Evolutionary conservation across 2,113 vertebrate species (phyloP).

Genomic region (Podocnemis expansa): DNA sequence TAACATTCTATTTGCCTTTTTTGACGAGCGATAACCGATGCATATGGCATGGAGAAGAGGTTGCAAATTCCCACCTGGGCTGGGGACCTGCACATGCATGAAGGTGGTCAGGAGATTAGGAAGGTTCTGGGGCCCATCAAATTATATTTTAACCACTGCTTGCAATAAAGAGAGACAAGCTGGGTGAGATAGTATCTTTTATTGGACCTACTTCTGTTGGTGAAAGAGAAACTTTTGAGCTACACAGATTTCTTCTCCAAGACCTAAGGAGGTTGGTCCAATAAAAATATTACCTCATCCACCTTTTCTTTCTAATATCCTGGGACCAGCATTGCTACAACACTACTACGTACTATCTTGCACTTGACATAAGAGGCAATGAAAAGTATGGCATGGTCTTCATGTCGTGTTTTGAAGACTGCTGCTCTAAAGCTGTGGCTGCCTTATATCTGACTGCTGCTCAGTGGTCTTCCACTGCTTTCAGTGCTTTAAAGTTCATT

Average conservation of each 20-base stretch:
- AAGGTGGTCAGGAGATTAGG: too few species aligned
- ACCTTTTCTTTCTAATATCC: background rate
- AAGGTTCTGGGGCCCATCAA: too few species aligned
- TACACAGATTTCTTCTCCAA: background rate
- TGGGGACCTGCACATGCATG: too few species aligned
- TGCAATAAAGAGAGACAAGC: background rate
- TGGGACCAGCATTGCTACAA: background rate
- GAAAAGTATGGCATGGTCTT: background rate
- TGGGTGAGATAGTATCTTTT: background rate
- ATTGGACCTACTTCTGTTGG: background rate
- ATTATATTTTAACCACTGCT: too few species aligned
- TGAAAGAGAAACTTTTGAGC: background rate
- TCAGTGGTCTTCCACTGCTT: background rate
- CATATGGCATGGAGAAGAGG: too few species aligned
- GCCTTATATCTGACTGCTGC: background rate
- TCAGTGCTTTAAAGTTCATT: slow-evolving; percentile 49
- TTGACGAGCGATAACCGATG: too few species aligned
- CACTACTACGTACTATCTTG: background rate
- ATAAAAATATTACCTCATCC: background rate
- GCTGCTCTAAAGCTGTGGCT: background rate
- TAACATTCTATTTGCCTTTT: too few species aligned
- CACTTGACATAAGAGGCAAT: accelerated
- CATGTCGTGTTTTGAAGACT: background rate
- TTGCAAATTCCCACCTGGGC: too few species aligned
- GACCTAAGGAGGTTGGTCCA: too few species aligned